Evolutionary conservation across 1,140 invertebrate genomes (phyloP), one percentile per base, ranked within the genome.

Genomic region (Delia radicum): DNA sequence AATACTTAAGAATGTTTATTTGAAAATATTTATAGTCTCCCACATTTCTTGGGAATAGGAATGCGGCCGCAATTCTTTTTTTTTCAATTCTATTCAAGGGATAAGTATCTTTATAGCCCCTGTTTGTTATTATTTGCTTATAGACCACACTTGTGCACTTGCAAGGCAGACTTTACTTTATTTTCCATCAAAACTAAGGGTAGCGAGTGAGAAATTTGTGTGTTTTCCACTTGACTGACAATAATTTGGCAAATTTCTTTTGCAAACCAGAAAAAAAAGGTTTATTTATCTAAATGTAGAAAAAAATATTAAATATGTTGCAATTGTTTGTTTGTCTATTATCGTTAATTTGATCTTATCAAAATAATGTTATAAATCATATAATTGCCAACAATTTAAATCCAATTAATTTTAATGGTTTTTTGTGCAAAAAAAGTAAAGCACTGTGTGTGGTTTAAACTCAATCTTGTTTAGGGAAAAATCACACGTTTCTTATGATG

Each of bases 361-460:
- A 15, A 55, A 55, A 24, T 55, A 21, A 21, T 55, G 18, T 55
- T 18, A 55, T 21, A 55, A 55, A 21, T 21, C 48, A 18, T 24
- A 7, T 55, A 55, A 55, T 55, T 55, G 48, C 48, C 48, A 55
- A 55, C 48, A 55, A 55, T 55, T 55, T 55, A 55, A 55, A 55
- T 6, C 37, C 37, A 42, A 42, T 42, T 42, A 42, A 15, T 42
- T 42, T 10, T 42, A 10, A 42, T 42, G 37, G 3, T 42, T 42
- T 42, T 13, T 10, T 5, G 12, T 42, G n/a, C 6, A 42, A 3
- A 21, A 5, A n/a, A 7, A 55, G 18, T 55, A 55, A 55, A 55
- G 48, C 48, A 21, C 15, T 55, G 48, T 55, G 48, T 55, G 48
- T 55, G 48, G 48, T 55, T 55, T n/a, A n/a, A n/a, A n/a, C n/a